These are phyloP conservation scores for Ostrea denselamellosa DNA, from an alignment of 1,140 invertebrate genomes.

Conservation along the genomic window DNA sequence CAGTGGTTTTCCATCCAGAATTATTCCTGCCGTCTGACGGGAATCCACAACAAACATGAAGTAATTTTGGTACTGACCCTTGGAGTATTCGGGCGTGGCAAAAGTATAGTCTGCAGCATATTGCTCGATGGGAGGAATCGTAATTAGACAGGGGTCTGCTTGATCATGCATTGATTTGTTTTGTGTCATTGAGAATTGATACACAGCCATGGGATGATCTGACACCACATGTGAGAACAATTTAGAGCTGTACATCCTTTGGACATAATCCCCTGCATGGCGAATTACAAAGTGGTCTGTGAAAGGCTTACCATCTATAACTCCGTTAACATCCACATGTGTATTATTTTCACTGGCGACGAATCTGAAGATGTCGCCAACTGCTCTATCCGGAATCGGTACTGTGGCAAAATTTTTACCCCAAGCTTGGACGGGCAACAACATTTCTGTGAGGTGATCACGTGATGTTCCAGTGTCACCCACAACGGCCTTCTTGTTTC, in stretches of 20 bases:
- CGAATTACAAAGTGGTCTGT: neutral
- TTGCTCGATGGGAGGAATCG: conserved; percentile 52
- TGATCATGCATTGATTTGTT: neutral
- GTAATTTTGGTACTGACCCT: conserved; percentile 49
- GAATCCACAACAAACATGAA: conserved; percentile 47
- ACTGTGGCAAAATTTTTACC: conserved; percentile 52
- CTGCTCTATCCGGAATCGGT: conserved; percentile 45
- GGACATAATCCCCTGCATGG: conserved; percentile 43
- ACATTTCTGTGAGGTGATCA: conserved; percentile 51
- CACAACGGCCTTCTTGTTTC: conserved; percentile 46
- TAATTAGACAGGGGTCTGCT: conserved; percentile 48
- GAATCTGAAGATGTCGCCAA: conserved; percentile 51
- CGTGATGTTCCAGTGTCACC: conserved; percentile 35
- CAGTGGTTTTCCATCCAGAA: conserved; percentile 33
- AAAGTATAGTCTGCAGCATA: conserved; percentile 53
- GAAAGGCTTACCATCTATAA: neutral
- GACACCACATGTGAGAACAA: conserved; percentile 42
- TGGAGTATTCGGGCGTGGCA: conserved; percentile 50
- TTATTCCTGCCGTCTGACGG: conserved; percentile 42
- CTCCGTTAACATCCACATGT: conserved; percentile 42
- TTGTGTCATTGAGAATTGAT: conserved; percentile 49
- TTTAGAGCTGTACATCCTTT: conserved; percentile 52
- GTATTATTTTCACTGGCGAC: conserved; percentile 51
- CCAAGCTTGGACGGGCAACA: conserved; percentile 46
- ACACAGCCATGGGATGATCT: conserved; percentile 45